Percentiles rank a stretch among this genome's conserved stretches.
These are phyloP conservation scores for Acrobasis repandana DNA, from an alignment of 2,888 invertebrate genomes.

Conservation along the genomic window DNA sequence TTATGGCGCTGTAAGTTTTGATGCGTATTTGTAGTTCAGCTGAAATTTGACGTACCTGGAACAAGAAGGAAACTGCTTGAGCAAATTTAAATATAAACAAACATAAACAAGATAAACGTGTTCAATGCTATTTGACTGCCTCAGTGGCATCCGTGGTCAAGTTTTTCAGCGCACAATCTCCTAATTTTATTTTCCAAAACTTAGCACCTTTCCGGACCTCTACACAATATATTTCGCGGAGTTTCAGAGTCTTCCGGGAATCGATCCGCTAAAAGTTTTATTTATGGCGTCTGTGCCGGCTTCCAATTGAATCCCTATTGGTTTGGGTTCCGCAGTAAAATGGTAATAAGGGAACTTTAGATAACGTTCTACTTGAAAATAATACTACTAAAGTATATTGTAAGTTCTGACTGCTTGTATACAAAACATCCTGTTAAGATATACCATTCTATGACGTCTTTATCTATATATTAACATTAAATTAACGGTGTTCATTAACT, in stretches of 20 bases:
- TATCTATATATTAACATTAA: no score
- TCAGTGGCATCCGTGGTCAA: no score
- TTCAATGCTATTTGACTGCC: no score
- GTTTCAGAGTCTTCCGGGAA: constrained; percentile 29
- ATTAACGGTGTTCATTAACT: no score
- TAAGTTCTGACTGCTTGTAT: no score
- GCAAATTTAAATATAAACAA: no score
- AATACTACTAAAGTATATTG: no score
- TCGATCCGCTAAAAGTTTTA: constrained; percentile 48
- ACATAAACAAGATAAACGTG: no score
- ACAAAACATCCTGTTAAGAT: no score
- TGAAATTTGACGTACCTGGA: neutral
- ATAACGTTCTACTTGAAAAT: neutral
- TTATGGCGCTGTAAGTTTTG: neutral
- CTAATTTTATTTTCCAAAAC: constrained; percentile 1
- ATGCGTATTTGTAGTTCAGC: neutral
- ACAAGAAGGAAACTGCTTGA: neutral
- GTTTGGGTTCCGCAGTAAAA: constrained; percentile 30
- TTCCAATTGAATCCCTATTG: constrained; percentile 40
- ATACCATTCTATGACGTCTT: no score
- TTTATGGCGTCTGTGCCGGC: constrained; percentile 45
- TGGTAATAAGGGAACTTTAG: neutral
- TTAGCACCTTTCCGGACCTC: constrained; percentile 6
- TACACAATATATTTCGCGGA: constrained; percentile 3
- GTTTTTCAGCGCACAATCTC: neutral